Conservation (phyloP, 2,888 invertebrate species). For the Morpho achilles region DNA sequence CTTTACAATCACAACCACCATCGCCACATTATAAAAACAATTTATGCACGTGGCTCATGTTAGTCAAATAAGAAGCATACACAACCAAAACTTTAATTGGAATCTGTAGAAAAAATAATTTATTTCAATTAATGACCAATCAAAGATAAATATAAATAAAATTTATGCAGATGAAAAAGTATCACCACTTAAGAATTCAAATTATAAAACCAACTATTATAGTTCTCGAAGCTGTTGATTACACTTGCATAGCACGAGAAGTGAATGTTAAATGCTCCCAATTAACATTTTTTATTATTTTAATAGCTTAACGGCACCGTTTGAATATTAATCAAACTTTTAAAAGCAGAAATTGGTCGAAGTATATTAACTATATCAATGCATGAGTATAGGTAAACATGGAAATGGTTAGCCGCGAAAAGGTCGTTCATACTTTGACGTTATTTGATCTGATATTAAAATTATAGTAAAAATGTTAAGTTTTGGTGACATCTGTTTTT, state of each 20-base stretch:
- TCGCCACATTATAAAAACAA: too few species aligned
- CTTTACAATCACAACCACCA: too few species aligned
- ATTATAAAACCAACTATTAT: conserved; percentile 17
- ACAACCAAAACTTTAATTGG: too few species aligned
- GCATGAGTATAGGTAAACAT: too few species aligned
- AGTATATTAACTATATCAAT: neutral
- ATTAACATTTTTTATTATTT: conserved; percentile 27
- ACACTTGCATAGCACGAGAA: conserved; percentile 19
- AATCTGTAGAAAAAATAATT: neutral
- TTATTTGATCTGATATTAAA: too few species aligned
- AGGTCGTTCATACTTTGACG: too few species aligned
- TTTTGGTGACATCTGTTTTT: too few species aligned
- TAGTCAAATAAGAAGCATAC: too few species aligned
- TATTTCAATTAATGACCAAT: neutral
- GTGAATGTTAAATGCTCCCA: conserved; percentile 25
- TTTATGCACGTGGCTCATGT: too few species aligned
- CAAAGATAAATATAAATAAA: neutral
- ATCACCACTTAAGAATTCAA: conserved; percentile 10
- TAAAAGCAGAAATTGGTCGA: conserved; percentile 11
- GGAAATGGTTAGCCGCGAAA: too few species aligned
- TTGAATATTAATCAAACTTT: conserved; percentile 21
- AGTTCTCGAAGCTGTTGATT: conserved; percentile 25
- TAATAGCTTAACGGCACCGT: conserved; percentile 27
- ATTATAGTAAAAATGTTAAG: too few species aligned
- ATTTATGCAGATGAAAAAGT: conserved; percentile 1